Conservation (phyloP, 1,140 invertebrate genomes). For the Glossosoma conforme region DNA sequence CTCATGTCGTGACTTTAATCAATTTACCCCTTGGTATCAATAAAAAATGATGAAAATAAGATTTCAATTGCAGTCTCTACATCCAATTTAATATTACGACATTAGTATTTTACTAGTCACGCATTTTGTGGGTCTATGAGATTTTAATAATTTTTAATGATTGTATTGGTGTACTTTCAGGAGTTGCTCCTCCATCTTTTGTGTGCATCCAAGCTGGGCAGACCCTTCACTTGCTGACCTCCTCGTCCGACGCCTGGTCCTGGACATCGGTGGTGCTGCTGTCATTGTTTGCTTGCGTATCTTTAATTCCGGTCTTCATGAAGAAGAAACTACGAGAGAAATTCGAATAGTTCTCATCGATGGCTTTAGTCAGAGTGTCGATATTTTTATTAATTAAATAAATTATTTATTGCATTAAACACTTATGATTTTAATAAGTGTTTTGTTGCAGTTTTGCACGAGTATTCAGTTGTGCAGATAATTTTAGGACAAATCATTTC, state of each 20-base stretch:
- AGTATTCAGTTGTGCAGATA: no score
- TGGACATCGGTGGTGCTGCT: conserved; percentile 80
- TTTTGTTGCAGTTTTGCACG: no score
- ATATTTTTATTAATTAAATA: background rate
- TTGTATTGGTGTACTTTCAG: conserved; percentile 55
- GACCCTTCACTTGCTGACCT: conserved; percentile 88
- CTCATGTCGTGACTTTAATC: no score
- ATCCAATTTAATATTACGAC: no score
- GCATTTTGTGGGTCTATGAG: no score
- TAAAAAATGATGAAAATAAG: no score
- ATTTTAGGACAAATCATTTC: no score
- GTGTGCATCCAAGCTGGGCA: conserved; percentile 96
- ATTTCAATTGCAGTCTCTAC: no score
- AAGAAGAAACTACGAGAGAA: conserved; percentile 78
- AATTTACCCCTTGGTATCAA: no score
- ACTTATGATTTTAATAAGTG: background rate
- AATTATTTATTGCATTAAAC: background rate
- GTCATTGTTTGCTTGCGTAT: conserved; percentile 71
- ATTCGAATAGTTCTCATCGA: conserved; percentile 60
- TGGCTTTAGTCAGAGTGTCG: no score
- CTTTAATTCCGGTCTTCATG: conserved; percentile 87
- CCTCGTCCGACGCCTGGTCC: conserved; percentile 84
- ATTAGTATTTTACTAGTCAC: no score
- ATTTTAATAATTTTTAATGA: no score
- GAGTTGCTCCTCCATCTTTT: conserved; percentile 96